Evolutionary conservation across 92 coral and sea anemone genomes (phyloP).

Genomic region (Actinernus sp.): DNA sequence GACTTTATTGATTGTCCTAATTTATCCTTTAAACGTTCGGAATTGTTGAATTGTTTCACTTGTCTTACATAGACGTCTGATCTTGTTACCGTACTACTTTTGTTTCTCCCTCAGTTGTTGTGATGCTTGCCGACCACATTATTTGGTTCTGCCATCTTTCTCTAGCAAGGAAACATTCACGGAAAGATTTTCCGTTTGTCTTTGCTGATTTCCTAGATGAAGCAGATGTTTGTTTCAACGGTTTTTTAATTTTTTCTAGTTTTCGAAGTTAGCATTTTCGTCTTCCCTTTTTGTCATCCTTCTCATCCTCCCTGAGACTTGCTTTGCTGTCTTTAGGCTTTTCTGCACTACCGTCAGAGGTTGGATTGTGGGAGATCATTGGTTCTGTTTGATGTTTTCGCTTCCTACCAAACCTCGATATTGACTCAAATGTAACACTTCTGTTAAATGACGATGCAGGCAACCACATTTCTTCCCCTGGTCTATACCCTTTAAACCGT

Average conservation of each 20-base stretch:
- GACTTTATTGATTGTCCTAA: no score
- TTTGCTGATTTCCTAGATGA: neutral
- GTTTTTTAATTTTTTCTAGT: neutral
- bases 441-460: slow-evolving; percentile 38
- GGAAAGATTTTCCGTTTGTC: slow-evolving; percentile 1
- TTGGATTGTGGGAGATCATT: no score
- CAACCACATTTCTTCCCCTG: slow-evolving; percentile 51
- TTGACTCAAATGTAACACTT: slow-evolving; percentile 10
- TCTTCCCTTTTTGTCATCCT: neutral
- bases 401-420: slow-evolving; percentile 26
- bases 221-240: slow-evolving; percentile 1
- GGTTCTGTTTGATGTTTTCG: slow-evolving; percentile 37
- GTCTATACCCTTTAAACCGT: slow-evolving; percentile 47
- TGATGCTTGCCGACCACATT: no score
- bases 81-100: no score
- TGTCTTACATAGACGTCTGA: no score
- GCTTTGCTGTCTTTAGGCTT: no score
- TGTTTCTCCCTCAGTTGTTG: no score
- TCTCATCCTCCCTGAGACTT: neutral
- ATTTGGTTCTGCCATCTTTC: no score
- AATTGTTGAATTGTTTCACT: no score
- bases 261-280: no score
- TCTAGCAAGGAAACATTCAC: neutral
- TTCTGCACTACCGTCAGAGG: no score
- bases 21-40: no score